Percentiles rank a stretch among this genome's conserved stretches.
Conservation (phyloP, 2,888 invertebrate genomes). For the Drosophila falleni region DNA sequence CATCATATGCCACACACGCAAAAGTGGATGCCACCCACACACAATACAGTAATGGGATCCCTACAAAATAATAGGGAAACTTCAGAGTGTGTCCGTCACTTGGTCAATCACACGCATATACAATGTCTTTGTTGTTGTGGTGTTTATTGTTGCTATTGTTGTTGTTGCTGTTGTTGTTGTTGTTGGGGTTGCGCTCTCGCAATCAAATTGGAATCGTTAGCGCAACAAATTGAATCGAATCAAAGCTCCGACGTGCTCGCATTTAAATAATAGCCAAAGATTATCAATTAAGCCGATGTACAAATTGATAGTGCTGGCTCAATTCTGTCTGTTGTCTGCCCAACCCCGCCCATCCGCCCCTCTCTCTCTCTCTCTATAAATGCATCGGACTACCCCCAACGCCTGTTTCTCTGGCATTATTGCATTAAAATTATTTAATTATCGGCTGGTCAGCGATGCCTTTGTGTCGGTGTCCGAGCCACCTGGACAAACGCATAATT, state of each 20-base stretch:
- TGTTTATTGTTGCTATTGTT: slow-evolving; percentile 12
- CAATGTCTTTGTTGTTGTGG: slow-evolving; percentile 12
- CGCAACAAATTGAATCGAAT: slow-evolving; percentile 77
- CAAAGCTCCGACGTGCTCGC: slow-evolving; percentile 60
- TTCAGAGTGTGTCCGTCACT: slow-evolving; percentile 34
- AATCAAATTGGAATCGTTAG: slow-evolving; percentile 73
- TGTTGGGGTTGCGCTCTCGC: slow-evolving; percentile 39
- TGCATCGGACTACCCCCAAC: neutral
- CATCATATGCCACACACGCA: slow-evolving; percentile 51
- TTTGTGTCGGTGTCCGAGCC: slow-evolving; percentile 42
- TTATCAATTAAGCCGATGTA: slow-evolving; percentile 78
- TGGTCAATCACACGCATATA: slow-evolving; percentile 44
- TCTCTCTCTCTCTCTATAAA: neutral
- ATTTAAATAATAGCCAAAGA: slow-evolving; percentile 81
- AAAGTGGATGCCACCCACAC: slow-evolving; percentile 7
- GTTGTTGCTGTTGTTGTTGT: no score
- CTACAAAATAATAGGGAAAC: slow-evolving; percentile 43
- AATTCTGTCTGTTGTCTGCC: slow-evolving; percentile 27
- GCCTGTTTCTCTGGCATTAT: slow-evolving; percentile 52
- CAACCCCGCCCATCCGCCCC: neutral
- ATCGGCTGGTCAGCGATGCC: slow-evolving; percentile 60
- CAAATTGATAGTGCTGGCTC: slow-evolving; percentile 74
- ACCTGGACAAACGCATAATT: slow-evolving; percentile 62
- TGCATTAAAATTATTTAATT: slow-evolving; percentile 79
- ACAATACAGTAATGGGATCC: neutral